Evolutionary conservation across 1,140 invertebrate species (phyloP).

Genomic region (Aphis craccivora): DNA sequence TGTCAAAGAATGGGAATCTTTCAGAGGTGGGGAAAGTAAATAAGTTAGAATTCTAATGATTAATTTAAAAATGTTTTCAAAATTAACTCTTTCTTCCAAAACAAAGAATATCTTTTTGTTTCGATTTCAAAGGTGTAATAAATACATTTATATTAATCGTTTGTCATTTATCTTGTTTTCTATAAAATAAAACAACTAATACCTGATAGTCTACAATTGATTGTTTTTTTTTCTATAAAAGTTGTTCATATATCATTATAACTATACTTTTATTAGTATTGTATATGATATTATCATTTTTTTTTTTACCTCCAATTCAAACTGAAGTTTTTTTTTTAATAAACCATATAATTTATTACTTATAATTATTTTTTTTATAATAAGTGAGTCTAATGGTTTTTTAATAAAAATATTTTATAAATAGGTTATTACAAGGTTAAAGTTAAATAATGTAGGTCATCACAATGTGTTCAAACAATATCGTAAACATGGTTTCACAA

Average conservation of each 20-base stretch:
- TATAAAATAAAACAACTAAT: not conserved
- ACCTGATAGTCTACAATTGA: not conserved
- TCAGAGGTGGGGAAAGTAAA: constrained; percentile 79
- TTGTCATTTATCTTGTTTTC: not conserved
- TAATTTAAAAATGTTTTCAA: not conserved
- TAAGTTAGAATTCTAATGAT: not conserved
- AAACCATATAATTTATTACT: too few species aligned
- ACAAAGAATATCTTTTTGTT: not conserved
- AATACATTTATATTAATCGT: not conserved
- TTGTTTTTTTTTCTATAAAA: not conserved
- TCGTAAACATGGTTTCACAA: too few species aligned
- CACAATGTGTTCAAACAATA: too few species aligned
- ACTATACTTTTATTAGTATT: not conserved
- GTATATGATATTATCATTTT: not conserved
- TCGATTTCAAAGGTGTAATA: not conserved
- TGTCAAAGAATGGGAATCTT: constrained; percentile 89
- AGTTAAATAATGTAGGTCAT: too few species aligned
- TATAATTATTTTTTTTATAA: too few species aligned
- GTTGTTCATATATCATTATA: not conserved
- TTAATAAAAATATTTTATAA: too few species aligned
- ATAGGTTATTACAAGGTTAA: too few species aligned
- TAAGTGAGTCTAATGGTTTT: too few species aligned
- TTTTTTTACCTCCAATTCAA: not conserved
- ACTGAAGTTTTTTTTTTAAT: not conserved
- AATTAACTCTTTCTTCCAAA: not conserved